Base-by-base conservation (phyloP, 92 coral and sea anemone species). In the Metridium senile region DNA sequence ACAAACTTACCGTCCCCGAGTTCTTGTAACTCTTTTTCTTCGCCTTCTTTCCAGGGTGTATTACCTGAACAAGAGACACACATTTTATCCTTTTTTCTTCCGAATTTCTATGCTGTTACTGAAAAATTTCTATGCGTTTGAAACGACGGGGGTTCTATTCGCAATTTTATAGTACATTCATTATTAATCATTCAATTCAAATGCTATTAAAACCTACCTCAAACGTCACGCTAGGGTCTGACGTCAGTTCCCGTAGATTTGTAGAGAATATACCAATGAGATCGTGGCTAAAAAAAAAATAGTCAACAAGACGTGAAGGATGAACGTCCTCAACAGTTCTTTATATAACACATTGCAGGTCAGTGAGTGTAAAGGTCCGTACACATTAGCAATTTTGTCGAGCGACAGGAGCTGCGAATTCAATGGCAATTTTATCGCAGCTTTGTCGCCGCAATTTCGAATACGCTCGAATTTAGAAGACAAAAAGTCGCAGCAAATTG, bases 201-300 rank as follows among this genome's bases (percentile, higher is more conserved):
- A 21, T 0, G 11, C 21, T 2, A 17, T 53, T 20, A 29, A 62
- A 0, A 19, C 78, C 32, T 26, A 79, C 97, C 93, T 91, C 97
- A 54, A 82, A 91, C n/a, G 83, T 61, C 28, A 91, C 29, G 49
- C 83, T 89, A 21, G 91, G 82, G 25, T 63, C 65, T 11, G 88
- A 58, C 26, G 87, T 95, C 61, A 95, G 70, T 58, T 95, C 99
- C 83, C 93, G 82, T n/a, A 95, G 85, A 25, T 95, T 92, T 30
- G 99, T 92, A 30, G 97, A 95, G 79, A 95, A 92, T 18, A 85
- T 75, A 9, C 99, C 99, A 53, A 95, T 95, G 63, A 95, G 85
- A 65, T 95, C 99, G 58, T 95, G 99, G 45, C 99, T 95, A 59
- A 28, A 54, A 2, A 21, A 54, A 25, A 53, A 19, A 13, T 11